Evolutionary conservation across 2,113 vertebrate species (phyloP), one percentile per base, ranked within the genome.

Genomic region (Sebastes fasciatus): DNA sequence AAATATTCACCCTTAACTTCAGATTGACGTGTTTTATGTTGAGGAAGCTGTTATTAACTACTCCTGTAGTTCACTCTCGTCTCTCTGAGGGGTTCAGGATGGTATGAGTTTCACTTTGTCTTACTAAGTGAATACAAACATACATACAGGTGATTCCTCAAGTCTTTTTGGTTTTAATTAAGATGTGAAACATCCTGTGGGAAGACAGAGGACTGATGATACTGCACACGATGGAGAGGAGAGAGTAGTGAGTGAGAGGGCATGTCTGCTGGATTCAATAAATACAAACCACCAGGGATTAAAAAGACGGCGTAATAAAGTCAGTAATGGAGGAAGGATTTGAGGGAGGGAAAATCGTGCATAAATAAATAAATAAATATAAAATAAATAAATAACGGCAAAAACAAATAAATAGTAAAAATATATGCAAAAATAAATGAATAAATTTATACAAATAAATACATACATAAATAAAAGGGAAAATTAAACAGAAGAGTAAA

Each of bases 21-120:
- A 74, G 52, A 62, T 12, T 57, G 70, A 62, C 66, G 58, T 46
- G 57, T 72, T 84, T 84, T 60, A 84, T 77, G 75, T 75, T 17
- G 64, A 61, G 73, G 45, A 90, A 83, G 81, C 67, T 79, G 77
- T 85, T 80, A 83, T 77, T 79, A 72, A 78, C 51, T 8, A 8
- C 4, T 7, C 11, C 46, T 45, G 19, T 42, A 75, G 55, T 69
- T 88, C 52, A 86, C 74, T 77, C 17, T 11, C n/a, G 19, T 51
- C n/a, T 57, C 82, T 76, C 86, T 23, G 81, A 54, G 65, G 77
- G 55, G 23, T 26, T 57, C 34, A 34, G 34, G 34, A 34, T 34
- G 34, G 51, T 86, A 17, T 61, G 42, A 54, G 68, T 88, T 86
- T 87, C 87, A 75, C 71, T 74, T 84, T 74, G 63, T 66, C 74